Base-by-base conservation (phyloP, 1,140 invertebrate species). In the Forficula auricularia region DNA sequence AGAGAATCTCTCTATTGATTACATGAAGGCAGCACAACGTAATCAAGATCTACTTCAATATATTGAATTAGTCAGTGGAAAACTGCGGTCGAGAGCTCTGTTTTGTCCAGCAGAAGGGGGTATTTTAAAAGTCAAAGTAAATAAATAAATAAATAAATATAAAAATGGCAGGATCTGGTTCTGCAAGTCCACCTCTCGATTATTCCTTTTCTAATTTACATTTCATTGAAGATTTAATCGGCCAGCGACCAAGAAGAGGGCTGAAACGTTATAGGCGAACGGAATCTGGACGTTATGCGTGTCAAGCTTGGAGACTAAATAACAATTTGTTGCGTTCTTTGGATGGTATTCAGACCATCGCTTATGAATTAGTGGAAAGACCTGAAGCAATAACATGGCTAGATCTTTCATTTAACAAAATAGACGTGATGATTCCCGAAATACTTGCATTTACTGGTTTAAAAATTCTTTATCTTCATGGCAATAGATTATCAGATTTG, bases 391-490 rank as follows among this genome's bases (percentile, higher is more conserved):
- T 54, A 14, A 53, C 55, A 2, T 57, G 55, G 55, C 38, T 57
- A 16, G 55, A 57, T 42, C 41, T 57, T 9, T 53, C 50, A 8
- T 56, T 54, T 42, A 57, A 57, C 42, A 30, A 44, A 14, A 20
- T 57, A 2, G 41, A 42, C 3, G 20, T 44, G n/a, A 19, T 55
- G 0, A 43, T 50, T 7, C 18, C 50, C 12, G 53, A 53, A 30
- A 18, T 48, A 35, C 48, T 52, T n/a, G 49, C 46, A 10, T 53
- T 55, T 12, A 47, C 54, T 19, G 46, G 50, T 2, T 39, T 57
- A 8, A 52, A 54, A 38, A 54, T 57, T 3, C 32, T 57, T 8
- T 57, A 57, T 39, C 50, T 57, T 14, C 56, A 57, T 38, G 56
- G 54, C n/a, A 57, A 57, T 38, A 34, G 45, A 9, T 35, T 57